Evolutionary conservation across 2,888 invertebrate species (phyloP), one percentile per base, ranked within the genome.

Genomic region (Lordiphosa fenestrarum): DNA sequence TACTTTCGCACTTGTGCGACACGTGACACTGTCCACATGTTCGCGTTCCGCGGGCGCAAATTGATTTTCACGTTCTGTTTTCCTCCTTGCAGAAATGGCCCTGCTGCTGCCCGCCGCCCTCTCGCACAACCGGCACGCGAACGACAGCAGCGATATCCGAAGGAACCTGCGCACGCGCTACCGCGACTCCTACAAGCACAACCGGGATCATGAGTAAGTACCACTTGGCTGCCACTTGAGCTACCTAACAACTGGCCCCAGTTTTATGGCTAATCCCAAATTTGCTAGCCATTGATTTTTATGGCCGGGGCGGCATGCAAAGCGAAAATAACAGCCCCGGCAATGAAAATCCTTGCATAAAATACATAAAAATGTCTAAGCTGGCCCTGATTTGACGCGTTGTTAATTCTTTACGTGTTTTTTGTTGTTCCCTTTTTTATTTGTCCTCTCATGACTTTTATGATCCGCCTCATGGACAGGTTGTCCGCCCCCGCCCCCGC

Each of bases 101-200:
- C 93, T 95, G 90, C 91, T 97, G 47, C 91, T 97, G 56, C 96
- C 96, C 0, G 95, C 95, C 0, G 92, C 93, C 4, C 90, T 95
- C 73, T 94, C 95, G 9, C 92, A 93, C 72, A 94, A 93, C 86
- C 93, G 95, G 51, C 93, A 94, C 82, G 92, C 93, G 53, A 95
- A 96, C 88, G 94, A 94, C 59, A 95, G 94, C 52, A 93, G 93
- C 82, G 95, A 95, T 87, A 95, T 95, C 75, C 91, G 95, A 71
- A 93, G 93, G 86, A 96, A 96, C 89, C 91, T 96, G 67, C 92
- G 94, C 44, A 90, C 94, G 65, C 92, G 94, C 69, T 94, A 95
- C 88, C 93, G 93, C 13, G 93, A 94, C 69, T 93, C 94, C 72
- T 94, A 94, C 9, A 94, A 94, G 73, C 85, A 87, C 63, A 87